These are phyloP conservation scores for Endomychus coccineus DNA, from an alignment of 2,888 invertebrate species.

Conservation along the genomic window DNA sequence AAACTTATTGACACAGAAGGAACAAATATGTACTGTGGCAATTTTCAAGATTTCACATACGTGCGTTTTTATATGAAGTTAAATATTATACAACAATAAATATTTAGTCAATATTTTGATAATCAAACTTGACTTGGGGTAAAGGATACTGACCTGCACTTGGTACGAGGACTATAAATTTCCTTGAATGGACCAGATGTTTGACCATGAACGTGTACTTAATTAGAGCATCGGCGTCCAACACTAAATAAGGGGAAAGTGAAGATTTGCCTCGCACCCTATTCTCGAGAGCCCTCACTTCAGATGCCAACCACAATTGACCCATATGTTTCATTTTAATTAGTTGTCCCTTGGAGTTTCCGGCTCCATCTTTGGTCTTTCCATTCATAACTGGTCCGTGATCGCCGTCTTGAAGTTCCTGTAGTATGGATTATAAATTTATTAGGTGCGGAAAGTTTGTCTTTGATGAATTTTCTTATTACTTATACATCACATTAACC, in stretches of 20 bases:
- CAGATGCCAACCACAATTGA: slow-evolving; percentile 80
- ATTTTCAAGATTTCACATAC: too few relatives aligned
- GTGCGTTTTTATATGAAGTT: too few relatives aligned
- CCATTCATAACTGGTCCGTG: slow-evolving; percentile 19
- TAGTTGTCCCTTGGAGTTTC: slow-evolving; percentile 39
- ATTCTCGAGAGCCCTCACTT: slow-evolving; percentile 78
- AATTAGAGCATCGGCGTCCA: slow-evolving; percentile 75
- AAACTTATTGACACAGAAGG: too few relatives aligned
- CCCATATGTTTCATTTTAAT: slow-evolving; percentile 81
- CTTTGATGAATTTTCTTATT: too few relatives aligned
- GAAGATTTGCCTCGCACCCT: slow-evolving; percentile 52
- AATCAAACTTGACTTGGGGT: too few relatives aligned
- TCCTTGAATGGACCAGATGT: slow-evolving; percentile 71
- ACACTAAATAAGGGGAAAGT: slow-evolving; percentile 80
- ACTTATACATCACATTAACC: too few relatives aligned
- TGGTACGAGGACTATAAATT: slow-evolving; percentile 83
- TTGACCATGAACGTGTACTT: slow-evolving; percentile 71
- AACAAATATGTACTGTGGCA: too few relatives aligned
- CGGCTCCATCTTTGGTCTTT: slow-evolving; percentile 33
- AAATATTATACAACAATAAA: too few relatives aligned
- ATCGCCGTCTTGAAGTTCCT: slow-evolving; percentile 25
- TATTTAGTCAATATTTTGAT: too few relatives aligned
- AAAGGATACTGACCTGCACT: slow-evolving; percentile 79
- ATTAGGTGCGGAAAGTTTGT: too few relatives aligned
- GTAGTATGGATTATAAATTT: too few relatives aligned